Conservation (phyloP, 2,113 vertebrate genomes). For the Amphiprion percula region DNA sequence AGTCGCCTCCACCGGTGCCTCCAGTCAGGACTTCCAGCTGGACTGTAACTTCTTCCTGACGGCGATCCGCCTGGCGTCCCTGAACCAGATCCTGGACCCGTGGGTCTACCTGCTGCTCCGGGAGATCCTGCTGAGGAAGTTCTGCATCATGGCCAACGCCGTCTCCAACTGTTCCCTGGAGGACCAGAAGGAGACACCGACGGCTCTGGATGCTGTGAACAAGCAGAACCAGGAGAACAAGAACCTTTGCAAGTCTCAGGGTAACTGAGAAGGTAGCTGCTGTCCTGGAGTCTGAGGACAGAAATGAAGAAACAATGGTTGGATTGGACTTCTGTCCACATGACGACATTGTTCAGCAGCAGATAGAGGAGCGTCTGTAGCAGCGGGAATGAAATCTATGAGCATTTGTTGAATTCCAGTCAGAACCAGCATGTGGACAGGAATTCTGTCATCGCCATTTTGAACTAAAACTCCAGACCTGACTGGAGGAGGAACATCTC, state of each 20-base stretch:
- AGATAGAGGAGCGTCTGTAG: neutral
- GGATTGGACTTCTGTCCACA: neutral
- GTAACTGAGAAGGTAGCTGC: constrained; percentile 29
- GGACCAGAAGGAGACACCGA: constrained; percentile 80
- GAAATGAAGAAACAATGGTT: neutral
- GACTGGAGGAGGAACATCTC: constrained; percentile 36
- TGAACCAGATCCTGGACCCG: constrained; percentile 98
- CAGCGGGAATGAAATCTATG: too few relatives aligned
- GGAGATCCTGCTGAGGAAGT: constrained; percentile 92
- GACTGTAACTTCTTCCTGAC: constrained; percentile 92
- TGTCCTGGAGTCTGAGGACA: neutral
- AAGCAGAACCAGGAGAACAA: constrained; percentile 82
- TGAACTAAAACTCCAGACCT: neutral
- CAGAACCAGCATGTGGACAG: constrained; percentile 62
- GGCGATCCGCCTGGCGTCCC: constrained; percentile 93
- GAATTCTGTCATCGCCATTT: constrained; percentile 2
- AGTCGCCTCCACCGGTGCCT: neutral
- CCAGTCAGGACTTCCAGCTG: constrained; percentile 60
- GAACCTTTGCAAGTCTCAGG: constrained; percentile 61
- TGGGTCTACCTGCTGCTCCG: constrained; percentile 97
- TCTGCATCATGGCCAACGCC: constrained; percentile 91
- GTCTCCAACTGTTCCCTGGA: constrained; percentile 89
- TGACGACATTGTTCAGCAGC: constrained; percentile 13
- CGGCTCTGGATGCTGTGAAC: constrained; percentile 79
- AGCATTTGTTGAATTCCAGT: constrained; percentile 39